phyloP scores from a whole-genome alignment of 2,113 vertebrate species.

The Dicerorhinus sumatrensis region DNA sequence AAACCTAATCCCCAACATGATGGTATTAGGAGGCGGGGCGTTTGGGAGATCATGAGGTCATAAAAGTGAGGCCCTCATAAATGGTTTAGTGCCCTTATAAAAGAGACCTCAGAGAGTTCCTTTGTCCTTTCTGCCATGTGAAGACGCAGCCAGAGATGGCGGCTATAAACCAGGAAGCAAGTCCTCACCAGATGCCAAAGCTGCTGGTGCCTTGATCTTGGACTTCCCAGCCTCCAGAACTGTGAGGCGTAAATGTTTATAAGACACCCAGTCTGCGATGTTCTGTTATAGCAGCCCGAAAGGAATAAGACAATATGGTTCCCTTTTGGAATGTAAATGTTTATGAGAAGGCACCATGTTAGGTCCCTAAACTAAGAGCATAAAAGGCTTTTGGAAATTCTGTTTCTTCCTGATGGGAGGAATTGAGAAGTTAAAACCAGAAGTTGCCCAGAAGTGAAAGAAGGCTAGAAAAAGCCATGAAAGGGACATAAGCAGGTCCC shows the following conservation, averaged over 20 bases:
- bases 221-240: neutral
- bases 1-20: neutral
- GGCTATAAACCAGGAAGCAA: neutral
- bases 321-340: neutral
- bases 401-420: neutral
- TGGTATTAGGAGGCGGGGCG: neutral
- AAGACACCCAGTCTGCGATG: neutral
- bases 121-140: neutral
- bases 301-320: neutral
- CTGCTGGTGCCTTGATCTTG: neutral
- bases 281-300: neutral
- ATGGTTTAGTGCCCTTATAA: neutral
- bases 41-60: neutral
- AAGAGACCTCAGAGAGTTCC: neutral
- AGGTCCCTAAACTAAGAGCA: too few relatives aligned
- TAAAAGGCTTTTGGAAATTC: neutral
- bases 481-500: neutral
- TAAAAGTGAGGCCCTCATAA: neutral
- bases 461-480: neutral
- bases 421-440: neutral
- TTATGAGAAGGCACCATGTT: rapidly evolving
- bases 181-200: neutral
- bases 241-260: neutral
- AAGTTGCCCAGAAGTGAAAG: neutral
- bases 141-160: neutral